These are phyloP conservation scores for Crocodylus rhombifer DNA, from an alignment of 2,797 vertebrate species.

Conservation along the genomic window DNA sequence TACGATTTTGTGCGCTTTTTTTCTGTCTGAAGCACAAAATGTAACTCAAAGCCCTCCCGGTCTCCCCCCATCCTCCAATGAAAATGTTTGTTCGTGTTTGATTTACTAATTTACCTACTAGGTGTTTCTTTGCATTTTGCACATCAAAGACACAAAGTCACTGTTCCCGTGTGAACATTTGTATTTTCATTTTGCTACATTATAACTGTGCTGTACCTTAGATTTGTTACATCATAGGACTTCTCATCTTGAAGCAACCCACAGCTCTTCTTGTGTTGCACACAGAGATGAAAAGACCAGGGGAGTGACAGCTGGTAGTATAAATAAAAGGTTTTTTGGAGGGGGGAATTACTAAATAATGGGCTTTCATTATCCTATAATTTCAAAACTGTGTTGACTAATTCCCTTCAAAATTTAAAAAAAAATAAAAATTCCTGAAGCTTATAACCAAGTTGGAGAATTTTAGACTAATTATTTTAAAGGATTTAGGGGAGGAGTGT, in stretches of 20 bases:
- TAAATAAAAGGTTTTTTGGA: background rate
- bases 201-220: background rate
- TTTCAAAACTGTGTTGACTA: background rate
- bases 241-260: background rate
- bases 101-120: background rate
- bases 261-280: background rate
- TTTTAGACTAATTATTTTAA: background rate
- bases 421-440: background rate
- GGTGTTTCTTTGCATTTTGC: background rate
- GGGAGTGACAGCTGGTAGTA: background rate
- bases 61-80: background rate
- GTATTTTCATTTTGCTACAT: background rate
- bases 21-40: background rate
- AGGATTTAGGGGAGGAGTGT: fast-evolving
- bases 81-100: background rate
- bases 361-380: background rate
- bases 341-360: background rate
- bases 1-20: background rate
- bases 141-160: background rate
- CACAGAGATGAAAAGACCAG: background rate
- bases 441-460: fast-evolving
- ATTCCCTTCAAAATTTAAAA: background rate
- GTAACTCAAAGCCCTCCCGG: too few species aligned
- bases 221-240: background rate
- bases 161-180: background rate